Percentiles rank a stretch among this genome's conserved stretches.
Conservation (phyloP, 2,888 invertebrate genomes). For the Saturnia japonica region DNA sequence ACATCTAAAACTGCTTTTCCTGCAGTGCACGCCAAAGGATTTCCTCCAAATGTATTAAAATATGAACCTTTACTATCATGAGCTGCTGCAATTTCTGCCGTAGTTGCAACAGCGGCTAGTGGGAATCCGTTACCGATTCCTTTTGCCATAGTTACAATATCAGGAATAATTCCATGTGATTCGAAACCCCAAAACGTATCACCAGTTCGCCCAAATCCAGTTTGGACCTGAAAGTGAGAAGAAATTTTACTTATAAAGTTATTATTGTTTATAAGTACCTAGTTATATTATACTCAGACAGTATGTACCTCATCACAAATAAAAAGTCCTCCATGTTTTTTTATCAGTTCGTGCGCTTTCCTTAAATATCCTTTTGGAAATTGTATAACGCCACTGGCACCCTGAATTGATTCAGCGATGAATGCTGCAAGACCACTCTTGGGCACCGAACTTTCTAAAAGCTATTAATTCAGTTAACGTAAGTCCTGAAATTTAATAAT, state of each 20-base stretch:
- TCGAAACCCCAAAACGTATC: conserved; percentile 98
- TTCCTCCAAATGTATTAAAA: conserved; percentile 98
- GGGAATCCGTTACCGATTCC: conserved; percentile 98
- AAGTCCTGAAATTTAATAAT: not conserved
- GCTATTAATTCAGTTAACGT: conserved; percentile 57
- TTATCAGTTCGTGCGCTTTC: conserved; percentile 89
- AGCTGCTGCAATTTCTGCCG: conserved; percentile 90
- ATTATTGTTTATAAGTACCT: not conserved
- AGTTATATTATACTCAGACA: not conserved
- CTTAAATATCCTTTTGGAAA: conserved; percentile 94
- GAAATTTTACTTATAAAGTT: not conserved
- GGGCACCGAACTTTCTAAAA: conserved; percentile 89
- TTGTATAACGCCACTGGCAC: conserved; percentile 97
- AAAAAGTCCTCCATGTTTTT: conserved; percentile 91
- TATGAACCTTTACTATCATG: conserved; percentile 87
- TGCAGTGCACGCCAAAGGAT: conserved; percentile 93
- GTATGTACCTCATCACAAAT: conserved; percentile 94
- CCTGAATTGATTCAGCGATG: conserved; percentile 98
- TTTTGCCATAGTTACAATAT: conserved; percentile 98
- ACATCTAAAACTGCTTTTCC: conserved; percentile 96
- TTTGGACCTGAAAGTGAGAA: conserved; percentile 88
- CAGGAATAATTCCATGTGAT: conserved; percentile 91
- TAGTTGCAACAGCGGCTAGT: conserved; percentile 96
- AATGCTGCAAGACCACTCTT: conserved; percentile 92
- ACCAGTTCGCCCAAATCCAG: conserved; percentile 97